Evolutionary conservation across 1,140 invertebrate genomes (phyloP).

Genomic region (Mya arenaria): DNA sequence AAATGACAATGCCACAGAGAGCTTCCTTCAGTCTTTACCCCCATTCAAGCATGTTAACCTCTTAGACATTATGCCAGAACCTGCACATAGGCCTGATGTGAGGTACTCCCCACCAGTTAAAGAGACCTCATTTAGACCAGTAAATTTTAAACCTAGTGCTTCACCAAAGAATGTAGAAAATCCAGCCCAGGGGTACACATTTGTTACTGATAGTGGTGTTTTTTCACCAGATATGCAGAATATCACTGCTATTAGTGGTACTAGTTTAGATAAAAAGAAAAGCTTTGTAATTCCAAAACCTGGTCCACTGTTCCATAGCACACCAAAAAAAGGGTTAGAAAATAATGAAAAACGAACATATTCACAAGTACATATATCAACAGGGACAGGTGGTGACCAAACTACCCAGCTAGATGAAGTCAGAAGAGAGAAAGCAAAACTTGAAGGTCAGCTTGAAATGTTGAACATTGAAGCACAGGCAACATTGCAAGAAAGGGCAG

Average conservation of each 20-base stretch:
- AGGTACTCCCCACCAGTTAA: conserved; percentile 65
- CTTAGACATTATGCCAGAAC: conserved; percentile 60
- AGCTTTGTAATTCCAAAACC: conserved; percentile 60
- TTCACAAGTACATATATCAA: not conserved
- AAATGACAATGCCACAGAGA: conserved; percentile 69
- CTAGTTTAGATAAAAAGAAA: conserved; percentile 42
- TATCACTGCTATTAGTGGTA: conserved; percentile 18
- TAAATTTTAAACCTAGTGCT: not conserved
- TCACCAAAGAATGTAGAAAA: conserved; percentile 30
- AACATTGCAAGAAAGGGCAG: conserved; percentile 77
- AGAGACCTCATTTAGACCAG: conserved; percentile 67
- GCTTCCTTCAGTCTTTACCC: conserved; percentile 70
- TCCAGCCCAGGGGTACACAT: conserved; percentile 35
- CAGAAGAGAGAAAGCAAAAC: conserved; percentile 79
- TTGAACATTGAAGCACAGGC: conserved; percentile 77
- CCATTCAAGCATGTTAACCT: conserved; percentile 69
- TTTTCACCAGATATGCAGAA: conserved; percentile 24
- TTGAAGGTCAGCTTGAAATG: conserved; percentile 81
- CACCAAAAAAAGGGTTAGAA: conserved; percentile 23
- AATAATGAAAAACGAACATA: not conserved
- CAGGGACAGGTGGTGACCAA: conserved; percentile 20
- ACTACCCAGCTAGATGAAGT: conserved; percentile 67
- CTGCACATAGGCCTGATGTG: conserved; percentile 36
- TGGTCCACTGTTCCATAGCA: conserved; percentile 66
- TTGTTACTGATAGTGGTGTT: conserved; percentile 46